Evolutionary conservation across 1,140 invertebrate genomes (phyloP).

Genomic region (Oppia nitens): DNA sequence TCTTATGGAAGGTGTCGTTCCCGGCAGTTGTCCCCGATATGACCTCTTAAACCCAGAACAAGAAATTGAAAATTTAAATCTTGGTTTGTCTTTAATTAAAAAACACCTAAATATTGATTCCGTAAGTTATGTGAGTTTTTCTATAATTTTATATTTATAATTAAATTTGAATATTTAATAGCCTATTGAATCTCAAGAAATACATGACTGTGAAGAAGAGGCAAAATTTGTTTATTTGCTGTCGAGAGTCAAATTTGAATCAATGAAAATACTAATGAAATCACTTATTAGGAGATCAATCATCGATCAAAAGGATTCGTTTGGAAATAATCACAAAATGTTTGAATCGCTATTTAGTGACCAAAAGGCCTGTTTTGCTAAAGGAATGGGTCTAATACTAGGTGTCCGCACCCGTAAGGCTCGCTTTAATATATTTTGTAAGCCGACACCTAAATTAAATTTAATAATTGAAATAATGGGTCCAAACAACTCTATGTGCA

Average conservation of each 20-base stretch:
- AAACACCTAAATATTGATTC: conserved; percentile 25
- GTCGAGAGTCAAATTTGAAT: conserved; percentile 14
- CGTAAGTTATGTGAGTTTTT: conserved; percentile 20
- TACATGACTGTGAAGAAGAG: conserved; percentile 16
- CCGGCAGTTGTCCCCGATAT: conserved; percentile 28
- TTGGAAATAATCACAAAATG: neutral
- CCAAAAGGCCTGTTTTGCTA: conserved; percentile 15
- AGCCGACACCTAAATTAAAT: conserved; percentile 12
- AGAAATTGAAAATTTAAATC: conserved; percentile 27
- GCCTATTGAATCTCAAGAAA: conserved; percentile 15
- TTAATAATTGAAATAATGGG: conserved; percentile 22
- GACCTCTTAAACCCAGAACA: conserved; percentile 27
- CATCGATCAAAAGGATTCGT: neutral
- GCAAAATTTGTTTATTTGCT: conserved; percentile 16
- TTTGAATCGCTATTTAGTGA: neutral
- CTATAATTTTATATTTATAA: neutral
- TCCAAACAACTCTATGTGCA: conserved; percentile 14
- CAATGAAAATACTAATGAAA: conserved; percentile 5
- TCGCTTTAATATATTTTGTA: conserved; percentile 19
- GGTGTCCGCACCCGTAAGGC: conserved; percentile 18
- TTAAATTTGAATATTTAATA: conserved; percentile 6
- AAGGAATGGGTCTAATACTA: conserved; percentile 21
- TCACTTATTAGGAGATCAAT: neutral
- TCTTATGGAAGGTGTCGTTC: conserved; percentile 27
- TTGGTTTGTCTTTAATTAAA: conserved; percentile 27